Evolutionary conservation across 1,140 invertebrate species (phyloP), one percentile per base, ranked within the genome.

Genomic region (Aradophagus sp.): DNA sequence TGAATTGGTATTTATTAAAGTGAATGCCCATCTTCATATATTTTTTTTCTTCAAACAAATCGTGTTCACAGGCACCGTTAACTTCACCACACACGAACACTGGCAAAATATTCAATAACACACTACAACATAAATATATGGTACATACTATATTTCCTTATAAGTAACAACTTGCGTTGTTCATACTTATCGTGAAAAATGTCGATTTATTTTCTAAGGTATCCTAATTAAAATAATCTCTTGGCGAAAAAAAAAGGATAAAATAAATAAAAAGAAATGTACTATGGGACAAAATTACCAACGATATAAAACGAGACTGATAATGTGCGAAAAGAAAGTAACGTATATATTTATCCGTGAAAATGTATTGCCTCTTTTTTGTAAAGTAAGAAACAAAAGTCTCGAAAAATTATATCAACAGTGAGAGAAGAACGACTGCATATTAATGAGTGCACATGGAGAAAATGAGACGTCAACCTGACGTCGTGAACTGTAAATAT

Each of bases 211-310:
- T 68, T 68, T 68, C 11, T 67, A 59, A 68, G 56, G 17, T 68
- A 48, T 41, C 48, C 47, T 68, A 68, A 41, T 61, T 61, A 48
- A 68, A 55, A 48, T 61, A 55, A 61, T 61, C 19, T 53, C 42
- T 52, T 45, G 39, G 34, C 53, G 47, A 15, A 59, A 34, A 39
- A n/a, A n/a, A 31, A 41, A 36, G 39, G 11, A 38, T 34, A 68
- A 59, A 48, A 7, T 52, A 61, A 31, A 17, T 53, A 39, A 69
- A 77, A 72, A 5, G 58, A 61, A 62, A 76, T 61, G 72, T 68
- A 74, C 65, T 75, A 55, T 73, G 76, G 77, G 45, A 77, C 72
- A 58, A 63, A 70, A 67, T 63, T 63, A 67, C 56, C 52, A 68
- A 65, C 53, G 65, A 65, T 50, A 53, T 58, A 67, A 23, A 61